Evolutionary conservation across 2,797 vertebrate genomes (phyloP), one percentile per base, ranked within the genome.

Genomic region (Manis javanica): DNA sequence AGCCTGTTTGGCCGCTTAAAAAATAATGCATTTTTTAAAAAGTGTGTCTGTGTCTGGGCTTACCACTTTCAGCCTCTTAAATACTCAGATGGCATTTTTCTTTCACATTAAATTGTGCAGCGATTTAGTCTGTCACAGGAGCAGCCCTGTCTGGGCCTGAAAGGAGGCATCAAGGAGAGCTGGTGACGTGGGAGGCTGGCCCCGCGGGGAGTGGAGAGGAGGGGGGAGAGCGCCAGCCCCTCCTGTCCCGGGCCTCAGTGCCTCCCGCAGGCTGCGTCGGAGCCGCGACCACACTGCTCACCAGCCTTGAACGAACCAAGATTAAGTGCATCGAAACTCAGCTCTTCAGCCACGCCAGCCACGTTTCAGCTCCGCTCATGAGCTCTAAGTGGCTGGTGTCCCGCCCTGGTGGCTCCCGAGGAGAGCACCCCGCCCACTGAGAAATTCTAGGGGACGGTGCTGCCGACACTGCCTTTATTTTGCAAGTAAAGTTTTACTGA

Each of bases 401-500:
- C 64, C 3, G 4, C 1, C 7, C 16, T 12, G 74, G 31, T 13
- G 3, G 37, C 31, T 7, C 39, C 26, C 53, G 3, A 1, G 2
- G 7, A 79, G 53, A 12, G 2, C 15, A 7, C 19, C n/a, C 51
- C 19, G 39, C n/a, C n/a, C 24, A 19, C 9, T n/a, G 24, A 39
- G 66, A 59, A 39, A 42, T 49, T 57, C 66, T n/a, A 0, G 0
- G 5, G 37, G 77, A 4, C 0, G 8, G 9, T 5, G 7, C 14
- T 11, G 37, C 34, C 49, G 15, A 2, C n/a, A 39, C 10, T 0
- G 1, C 39, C 63, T 59, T 37, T 12, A 11, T 53, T 37, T 49
- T 53, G 21, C 78, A 21, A 53, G n/a, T 61, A 13, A 24, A 51
- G 23, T 10, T 61, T 53, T 69, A 61, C 3, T 15, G 42, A 24